A percentile compares a stretch with the other conserved stretches of the same genome.
Conservation (phyloP, 53 echinoderm and acorn worm species). For the Arbacia lixula region DNA sequence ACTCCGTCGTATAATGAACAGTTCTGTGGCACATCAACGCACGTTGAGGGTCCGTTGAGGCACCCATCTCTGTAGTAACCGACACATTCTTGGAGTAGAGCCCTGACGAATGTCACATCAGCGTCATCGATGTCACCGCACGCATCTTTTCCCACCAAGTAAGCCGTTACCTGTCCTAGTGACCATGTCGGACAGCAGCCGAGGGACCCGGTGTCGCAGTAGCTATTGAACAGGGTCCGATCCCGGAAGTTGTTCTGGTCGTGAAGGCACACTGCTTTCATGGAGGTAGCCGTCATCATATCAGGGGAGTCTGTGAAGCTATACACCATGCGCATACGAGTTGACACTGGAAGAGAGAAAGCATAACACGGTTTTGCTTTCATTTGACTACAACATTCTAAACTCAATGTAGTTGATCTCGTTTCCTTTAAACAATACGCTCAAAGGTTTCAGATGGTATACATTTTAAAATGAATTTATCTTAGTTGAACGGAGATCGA, state of each 20-base stretch:
- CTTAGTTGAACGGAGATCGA: too few species aligned
- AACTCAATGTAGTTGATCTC: too few species aligned
- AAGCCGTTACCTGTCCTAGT: conserved; percentile 61
- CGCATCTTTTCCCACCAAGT: conserved; percentile 58
- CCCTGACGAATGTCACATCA: conserved; percentile 44
- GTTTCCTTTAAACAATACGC: too few species aligned
- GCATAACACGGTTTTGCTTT: too few species aligned
- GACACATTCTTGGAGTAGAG: conserved; percentile 54
- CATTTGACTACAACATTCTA: too few species aligned
- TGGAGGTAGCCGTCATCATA: conserved; percentile 15
- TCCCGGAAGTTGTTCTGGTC: conserved; percentile 7
- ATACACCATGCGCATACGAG: conserved; percentile 14
- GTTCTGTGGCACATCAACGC: conserved; percentile 20
- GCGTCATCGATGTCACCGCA: conserved; percentile 58
- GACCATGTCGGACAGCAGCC: conserved; percentile 62
- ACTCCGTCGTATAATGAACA: conserved; percentile 48
- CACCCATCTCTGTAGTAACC: conserved; percentile 26
- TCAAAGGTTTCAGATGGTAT: too few species aligned
- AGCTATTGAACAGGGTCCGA: background rate
- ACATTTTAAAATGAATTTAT: too few species aligned
- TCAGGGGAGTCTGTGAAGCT: background rate
- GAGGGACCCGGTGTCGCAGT: background rate
- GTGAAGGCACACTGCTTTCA: conserved; percentile 23
- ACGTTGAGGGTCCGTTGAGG: background rate
- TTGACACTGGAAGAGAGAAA: background rate